Percentiles rank a stretch among this genome's conserved stretches.
Conservation (phyloP, 2,888 invertebrate genomes). For the Brachyptera risi region DNA sequence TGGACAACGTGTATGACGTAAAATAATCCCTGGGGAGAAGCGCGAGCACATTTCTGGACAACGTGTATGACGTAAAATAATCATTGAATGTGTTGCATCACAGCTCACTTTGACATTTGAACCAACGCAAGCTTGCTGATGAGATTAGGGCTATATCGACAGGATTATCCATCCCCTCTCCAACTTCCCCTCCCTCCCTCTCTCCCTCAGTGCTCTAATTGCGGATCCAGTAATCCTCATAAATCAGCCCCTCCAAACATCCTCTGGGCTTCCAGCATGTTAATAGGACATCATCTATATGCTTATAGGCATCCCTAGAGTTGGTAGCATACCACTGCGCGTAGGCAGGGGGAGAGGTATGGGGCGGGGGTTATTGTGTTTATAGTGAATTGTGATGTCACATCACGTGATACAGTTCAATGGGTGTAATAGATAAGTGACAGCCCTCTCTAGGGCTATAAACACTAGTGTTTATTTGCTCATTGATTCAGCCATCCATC, state of each 20-base stretch:
- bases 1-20: conserved; percentile 9
- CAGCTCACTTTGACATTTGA: conserved; percentile 16
- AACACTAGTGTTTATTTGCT: conserved; percentile 23
- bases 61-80: conserved; percentile 17
- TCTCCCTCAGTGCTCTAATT: conserved; percentile 25
- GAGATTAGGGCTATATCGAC: conserved; percentile 15
- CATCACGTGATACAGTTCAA: conserved; percentile 14
- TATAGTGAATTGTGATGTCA: neutral
- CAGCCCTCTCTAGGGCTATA: conserved; percentile 24
- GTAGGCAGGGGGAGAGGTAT: neutral
- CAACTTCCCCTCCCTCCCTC: neutral
- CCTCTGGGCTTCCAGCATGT: conserved; percentile 1
- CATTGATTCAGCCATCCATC: conserved; percentile 27
- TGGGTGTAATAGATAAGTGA: conserved; percentile 29
- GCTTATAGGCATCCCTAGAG: conserved; percentile 14
- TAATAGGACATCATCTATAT: conserved; percentile 22
- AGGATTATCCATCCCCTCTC: conserved; percentile 8
- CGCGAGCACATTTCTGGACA: neutral
- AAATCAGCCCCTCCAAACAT: conserved; percentile 26
- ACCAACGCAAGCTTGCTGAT: conserved; percentile 15
- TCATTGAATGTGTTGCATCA: conserved; percentile 12
- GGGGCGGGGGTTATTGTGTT: neutral
- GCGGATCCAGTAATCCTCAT: conserved; percentile 29
- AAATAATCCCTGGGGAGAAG: conserved; percentile 6
- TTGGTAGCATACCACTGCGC: neutral